Evolutionary conservation across 2,113 vertebrate genomes (phyloP), one percentile per base, ranked within the genome.

Genomic region (Coptodon rendalli): DNA sequence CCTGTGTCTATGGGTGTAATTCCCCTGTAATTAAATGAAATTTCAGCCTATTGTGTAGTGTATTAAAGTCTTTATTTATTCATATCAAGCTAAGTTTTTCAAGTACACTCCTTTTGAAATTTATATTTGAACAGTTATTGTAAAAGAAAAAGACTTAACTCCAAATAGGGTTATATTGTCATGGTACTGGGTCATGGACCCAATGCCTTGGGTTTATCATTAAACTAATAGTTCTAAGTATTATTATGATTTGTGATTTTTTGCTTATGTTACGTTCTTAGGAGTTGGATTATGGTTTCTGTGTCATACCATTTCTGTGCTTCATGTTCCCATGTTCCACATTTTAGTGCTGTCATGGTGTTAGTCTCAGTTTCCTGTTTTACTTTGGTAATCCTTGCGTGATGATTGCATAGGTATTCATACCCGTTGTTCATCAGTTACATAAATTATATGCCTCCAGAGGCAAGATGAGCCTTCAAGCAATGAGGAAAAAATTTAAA

Each of bases 201-300:
- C 8, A 4, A 8, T 0, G 6, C 0, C 57, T 6, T 10, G 29
- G 14, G 57, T 61, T 34, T 19, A 61, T 61, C 29, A 0, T 61
- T 61, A 34, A 61, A 34, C 3, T 61, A 29, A 61, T 34, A 61
- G 57, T 34, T 34, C 16, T 10, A 19, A 19, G 16, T 61, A 61
- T 34, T 61, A 61, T 61, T 61, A 19, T 61, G 16, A 61, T 61
- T 61, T 61, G 57, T 34, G 57, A 61, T 61, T 19, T 34, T 54
- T 4, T 34, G 57, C 29, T 61, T 61, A 61, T 34, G 57, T 34
- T 61, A 6, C 57, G 19, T 34, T 61, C 57, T 34, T 61, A 34
- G 16, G 10, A 61, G 29, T 61, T 61, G 57, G 29, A 10, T 34
- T 61, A 61, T 61, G 57, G 29, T 4, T 61, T 34, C 57, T 34